These are phyloP conservation scores for Netelia melanura DNA, from an alignment of 2,888 invertebrate genomes.

Conservation along the genomic window DNA sequence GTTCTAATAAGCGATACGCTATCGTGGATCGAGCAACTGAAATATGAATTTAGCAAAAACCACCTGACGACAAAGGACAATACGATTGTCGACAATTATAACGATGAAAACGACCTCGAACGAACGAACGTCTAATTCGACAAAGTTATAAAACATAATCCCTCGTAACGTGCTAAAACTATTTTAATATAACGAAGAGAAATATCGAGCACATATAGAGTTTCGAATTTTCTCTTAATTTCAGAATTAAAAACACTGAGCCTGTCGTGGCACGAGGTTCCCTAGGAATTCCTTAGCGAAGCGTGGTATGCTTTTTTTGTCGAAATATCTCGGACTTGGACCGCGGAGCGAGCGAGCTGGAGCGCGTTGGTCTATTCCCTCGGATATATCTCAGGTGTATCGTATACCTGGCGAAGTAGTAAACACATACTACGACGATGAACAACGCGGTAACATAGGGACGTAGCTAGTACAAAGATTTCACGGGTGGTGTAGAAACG, in stretches of 20 bases:
- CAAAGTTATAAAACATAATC: neutral
- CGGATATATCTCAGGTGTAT: conserved; percentile 22
- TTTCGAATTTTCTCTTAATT: too few relatives aligned
- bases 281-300: conserved; percentile 24
- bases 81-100: neutral
- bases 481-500: conserved; percentile 14
- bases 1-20: conserved; percentile 1
- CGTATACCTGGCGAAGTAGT: conserved; percentile 42
- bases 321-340: conserved; percentile 23
- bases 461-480: conserved; percentile 43
- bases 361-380: conserved; percentile 11
- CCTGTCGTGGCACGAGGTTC: conserved; percentile 32
- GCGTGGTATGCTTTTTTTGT: conserved; percentile 19
- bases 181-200: too few relatives aligned
- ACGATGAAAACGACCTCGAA: neutral
- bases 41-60: neutral
- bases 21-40: neutral
- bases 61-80: neutral
- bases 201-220: too few relatives aligned
- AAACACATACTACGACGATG: conserved; percentile 18
- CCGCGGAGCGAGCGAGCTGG: neutral
- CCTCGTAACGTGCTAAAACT: neutral
- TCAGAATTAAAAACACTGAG: neutral
- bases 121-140: neutral
- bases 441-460: conserved; percentile 18